Base-by-base conservation (phyloP, 2,797 vertebrate species). In the Streptopelia turtur region DNA sequence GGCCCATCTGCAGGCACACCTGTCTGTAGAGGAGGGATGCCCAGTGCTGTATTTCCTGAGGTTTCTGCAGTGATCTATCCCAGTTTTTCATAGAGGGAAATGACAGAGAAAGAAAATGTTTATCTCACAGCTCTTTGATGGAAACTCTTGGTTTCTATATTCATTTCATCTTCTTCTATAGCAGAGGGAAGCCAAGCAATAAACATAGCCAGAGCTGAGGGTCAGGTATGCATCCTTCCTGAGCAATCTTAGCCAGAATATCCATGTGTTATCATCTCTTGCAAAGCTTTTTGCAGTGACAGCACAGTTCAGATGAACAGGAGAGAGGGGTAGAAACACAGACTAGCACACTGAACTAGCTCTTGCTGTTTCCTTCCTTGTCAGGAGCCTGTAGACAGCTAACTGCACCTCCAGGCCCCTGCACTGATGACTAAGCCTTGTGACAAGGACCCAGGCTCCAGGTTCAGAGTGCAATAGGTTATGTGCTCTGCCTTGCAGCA, bases 281-380 rank as follows among this genome's bases (percentile, higher is more conserved):
- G 10, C 35, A n/a, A 69, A 64, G 45, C 28, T 5, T 68, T 76
- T 53, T 64, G 18, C 31, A 21, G 28, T 55, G 25, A 33, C 50
- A 60, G 49, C 30, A 49, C 11, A 28, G 16, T 31, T 72, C 28
- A 64, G 35, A 28, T 52, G 31, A 35, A 20, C 33, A 8, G 28
- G 12, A 12, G 49, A 75, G 30, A 80, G 21, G 8, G 76, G 16
- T 11, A 68, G 18, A 25, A 41, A 5, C 28, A 11, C 31, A 49
- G 27, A 59, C 18, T 74, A 49, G 43, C 15, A 66, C 1, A 8
- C 10, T 35, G 17, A 50, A 18, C 22, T 72, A 18, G 6, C 41
- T 74, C 13, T 64, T 0, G 0, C 16, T 45, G 11, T 84, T 41
- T 60, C 5, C 7, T 60, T 61, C 9, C 17, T 47, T 75, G 69